phyloP scores from a whole-genome alignment of 2,113 vertebrate genomes.

The Colius striatus region DNA sequence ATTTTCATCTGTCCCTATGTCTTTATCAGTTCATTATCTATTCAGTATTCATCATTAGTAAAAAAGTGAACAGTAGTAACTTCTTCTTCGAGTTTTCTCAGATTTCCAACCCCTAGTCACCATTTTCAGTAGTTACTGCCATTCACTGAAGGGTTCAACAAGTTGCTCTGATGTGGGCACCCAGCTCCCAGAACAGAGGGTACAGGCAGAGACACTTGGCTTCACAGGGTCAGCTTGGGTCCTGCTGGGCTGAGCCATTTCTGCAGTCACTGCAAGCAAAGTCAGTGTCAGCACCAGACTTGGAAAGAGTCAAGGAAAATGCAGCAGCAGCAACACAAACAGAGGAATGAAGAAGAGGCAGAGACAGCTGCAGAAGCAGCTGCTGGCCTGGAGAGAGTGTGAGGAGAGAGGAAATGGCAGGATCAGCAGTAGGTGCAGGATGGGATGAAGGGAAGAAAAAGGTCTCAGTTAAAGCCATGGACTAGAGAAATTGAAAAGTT shows the following conservation, averaged over 20 bases:
- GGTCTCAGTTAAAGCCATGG: background rate
- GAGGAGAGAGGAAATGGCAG: background rate
- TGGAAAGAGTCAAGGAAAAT: background rate
- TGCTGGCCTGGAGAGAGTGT: background rate
- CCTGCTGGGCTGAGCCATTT: fast-evolving
- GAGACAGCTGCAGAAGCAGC: background rate
- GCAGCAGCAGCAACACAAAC: background rate
- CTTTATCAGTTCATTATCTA: background rate
- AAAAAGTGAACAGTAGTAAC: background rate
- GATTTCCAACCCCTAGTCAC: background rate
- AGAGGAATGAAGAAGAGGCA: background rate
- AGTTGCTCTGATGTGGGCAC: background rate
- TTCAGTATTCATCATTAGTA: background rate
- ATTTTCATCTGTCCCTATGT: background rate
- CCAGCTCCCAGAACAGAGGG: background rate
- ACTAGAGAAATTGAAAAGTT: background rate
- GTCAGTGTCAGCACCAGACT: fast-evolving
- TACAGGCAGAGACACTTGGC: background rate
- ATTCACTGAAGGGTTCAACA: background rate
- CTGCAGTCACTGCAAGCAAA: background rate
- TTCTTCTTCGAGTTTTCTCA: background rate
- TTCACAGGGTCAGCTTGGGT: background rate
- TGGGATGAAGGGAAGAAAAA: background rate
- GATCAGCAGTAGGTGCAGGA: background rate
- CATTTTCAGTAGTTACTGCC: background rate